A percentile compares a stretch with the other conserved stretches of the same genome.
Evolutionary conservation across 2,888 invertebrate genomes (phyloP).

Genomic region (Melipona bicolor): DNA sequence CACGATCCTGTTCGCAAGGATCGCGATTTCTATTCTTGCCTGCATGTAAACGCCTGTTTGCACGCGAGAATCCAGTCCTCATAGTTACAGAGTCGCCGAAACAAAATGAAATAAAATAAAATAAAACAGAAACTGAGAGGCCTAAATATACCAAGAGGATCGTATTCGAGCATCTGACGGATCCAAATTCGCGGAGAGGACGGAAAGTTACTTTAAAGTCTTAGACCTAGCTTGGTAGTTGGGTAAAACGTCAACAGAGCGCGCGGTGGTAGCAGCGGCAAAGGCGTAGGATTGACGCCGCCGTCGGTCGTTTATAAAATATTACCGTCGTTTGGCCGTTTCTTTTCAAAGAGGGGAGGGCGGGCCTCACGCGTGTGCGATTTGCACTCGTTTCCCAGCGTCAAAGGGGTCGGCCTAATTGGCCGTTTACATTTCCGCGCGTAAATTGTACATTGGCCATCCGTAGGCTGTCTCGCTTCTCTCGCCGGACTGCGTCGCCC

Average conservation of each 20-base stretch:
- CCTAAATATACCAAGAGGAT: no score
- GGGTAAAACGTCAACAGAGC: background rate
- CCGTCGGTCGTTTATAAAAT: constrained; percentile 50
- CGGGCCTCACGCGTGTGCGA: background rate
- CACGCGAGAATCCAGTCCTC: no score
- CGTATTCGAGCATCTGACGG: no score
- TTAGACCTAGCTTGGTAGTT: no score
- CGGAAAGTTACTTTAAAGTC: no score
- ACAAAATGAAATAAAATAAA: no score
- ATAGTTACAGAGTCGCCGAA: no score
- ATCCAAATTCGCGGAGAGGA: no score
- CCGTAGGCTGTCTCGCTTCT: constrained; percentile 5
- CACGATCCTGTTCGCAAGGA: no score
- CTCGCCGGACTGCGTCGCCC: background rate
- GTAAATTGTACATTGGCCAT: constrained; percentile 64
- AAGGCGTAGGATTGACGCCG: background rate
- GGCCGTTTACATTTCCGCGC: constrained; percentile 70
- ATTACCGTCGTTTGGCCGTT: constrained; percentile 39
- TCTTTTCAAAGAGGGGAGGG: constrained; percentile 38
- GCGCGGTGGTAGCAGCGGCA: background rate
- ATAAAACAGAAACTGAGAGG: no score
- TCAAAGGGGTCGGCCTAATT: constrained; percentile 70
- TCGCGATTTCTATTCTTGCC: no score
- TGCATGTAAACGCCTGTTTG: no score
- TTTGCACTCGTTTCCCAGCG: constrained; percentile 34